Evolutionary conservation across 2,113 vertebrate genomes (phyloP).

Genomic region (Lagenorhynchus albirostris): DNA sequence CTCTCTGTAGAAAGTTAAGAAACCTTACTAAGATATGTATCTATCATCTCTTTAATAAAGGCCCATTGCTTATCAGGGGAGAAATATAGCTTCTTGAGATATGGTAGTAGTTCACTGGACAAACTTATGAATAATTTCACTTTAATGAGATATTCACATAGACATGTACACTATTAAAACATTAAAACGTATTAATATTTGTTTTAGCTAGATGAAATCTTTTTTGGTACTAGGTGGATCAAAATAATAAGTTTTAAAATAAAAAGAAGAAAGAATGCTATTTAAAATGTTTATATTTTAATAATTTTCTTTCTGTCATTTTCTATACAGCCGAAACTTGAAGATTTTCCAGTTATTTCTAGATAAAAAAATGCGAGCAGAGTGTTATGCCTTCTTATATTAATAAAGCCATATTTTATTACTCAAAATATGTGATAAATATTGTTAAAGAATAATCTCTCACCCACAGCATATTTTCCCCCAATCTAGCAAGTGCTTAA

Average conservation of each 20-base stretch:
- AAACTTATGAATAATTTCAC: neutral
- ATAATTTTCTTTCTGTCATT: conserved; percentile 6
- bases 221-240: neutral
- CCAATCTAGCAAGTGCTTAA: neutral
- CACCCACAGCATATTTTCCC: neutral
- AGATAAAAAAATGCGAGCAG: neutral
- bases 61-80: neutral
- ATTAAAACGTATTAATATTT: neutral
- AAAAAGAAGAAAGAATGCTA: neutral
- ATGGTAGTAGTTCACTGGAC: neutral
- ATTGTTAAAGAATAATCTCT: neutral
- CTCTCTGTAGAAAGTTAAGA: neutral
- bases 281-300: neutral
- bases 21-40: neutral
- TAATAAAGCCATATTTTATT: conserved; percentile 15
- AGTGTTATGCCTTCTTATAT: neutral
- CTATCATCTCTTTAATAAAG: neutral
- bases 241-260: conserved; percentile 40
- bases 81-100: neutral
- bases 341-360: conserved; percentile 21
- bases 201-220: conserved; percentile 1
- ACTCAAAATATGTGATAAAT: neutral
- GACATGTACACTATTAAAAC: neutral
- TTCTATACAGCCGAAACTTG: neutral
- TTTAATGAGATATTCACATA: conserved; percentile 1